Evolutionary conservation across 2,888 invertebrate species (phyloP), one percentile per base, ranked within the genome.

Genomic region (Myopa testacea): DNA sequence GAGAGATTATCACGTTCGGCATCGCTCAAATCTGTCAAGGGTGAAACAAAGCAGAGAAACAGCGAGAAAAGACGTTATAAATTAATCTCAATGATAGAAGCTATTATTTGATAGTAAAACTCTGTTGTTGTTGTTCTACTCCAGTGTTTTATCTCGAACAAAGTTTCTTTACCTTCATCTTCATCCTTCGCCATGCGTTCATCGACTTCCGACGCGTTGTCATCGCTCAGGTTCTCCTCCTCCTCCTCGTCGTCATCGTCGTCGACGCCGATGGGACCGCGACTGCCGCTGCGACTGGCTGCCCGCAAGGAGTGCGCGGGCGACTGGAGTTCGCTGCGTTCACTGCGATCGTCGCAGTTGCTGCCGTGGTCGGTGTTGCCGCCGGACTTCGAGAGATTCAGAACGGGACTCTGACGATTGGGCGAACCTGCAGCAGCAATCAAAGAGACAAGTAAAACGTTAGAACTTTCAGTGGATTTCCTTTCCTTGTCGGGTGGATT

Each of bases 321-420:
- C 86, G 84, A 92, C 89, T 84, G 92, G 89, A 90, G 91, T 82
- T 84, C 91, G 81, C 92, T 93, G 40, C 91, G 90, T 82, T 93
- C 93, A 82, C 91, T 92, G 80, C 93, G 94, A n/a, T 88, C 89
- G 85, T 91, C 88, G 80, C 93, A 94, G 45, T 88, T 89, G 85
- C 91, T 88, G 85, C 95, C 95, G 82, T 95, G 95, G 80, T 94
- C 88, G 60, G 88, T 88, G 76, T 88, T 94, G 86, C 90, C 94
- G 75, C 95, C 96, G 78, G 95, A 95, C 90, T 97, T 97, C 76
- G 97, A 96, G 78, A 97, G 91, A 91, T 97, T 97, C 85, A 97
- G 90, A 82, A 97, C 96, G 80, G 97, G 97, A 93, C 96, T 97
- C 91, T 96, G 96, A 76, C 95, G 95, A 85, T 94, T 95, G 81